Evolutionary conservation across 37 sponge, comb jelly and placozoan species (phyloP).

Genomic region (Beroe ovata): DNA sequence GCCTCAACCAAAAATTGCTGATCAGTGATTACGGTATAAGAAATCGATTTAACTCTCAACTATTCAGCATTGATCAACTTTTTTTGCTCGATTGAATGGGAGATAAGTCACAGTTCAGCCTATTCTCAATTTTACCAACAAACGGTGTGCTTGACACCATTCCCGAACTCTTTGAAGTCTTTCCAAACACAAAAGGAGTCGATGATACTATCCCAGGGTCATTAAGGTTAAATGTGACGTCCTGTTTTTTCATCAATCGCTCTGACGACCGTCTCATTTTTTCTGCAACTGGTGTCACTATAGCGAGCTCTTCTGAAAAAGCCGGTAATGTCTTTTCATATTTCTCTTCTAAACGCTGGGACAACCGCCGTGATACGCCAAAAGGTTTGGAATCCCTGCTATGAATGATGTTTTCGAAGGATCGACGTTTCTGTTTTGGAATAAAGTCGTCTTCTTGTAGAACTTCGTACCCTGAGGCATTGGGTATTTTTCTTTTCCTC

Average conservation of each 20-base stretch:
- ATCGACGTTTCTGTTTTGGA: neutral
- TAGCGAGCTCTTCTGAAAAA: neutral
- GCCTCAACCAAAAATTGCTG: too few species aligned
- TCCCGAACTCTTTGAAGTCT: neutral
- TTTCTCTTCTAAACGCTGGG: neutral
- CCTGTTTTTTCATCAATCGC: neutral
- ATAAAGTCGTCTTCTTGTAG: slow-evolving; percentile 1
- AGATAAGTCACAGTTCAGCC: slow-evolving; percentile 15
- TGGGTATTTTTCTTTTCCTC: slow-evolving; percentile 20
- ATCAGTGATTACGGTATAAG: too few species aligned
- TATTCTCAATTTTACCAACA: neutral
- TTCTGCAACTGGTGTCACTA: neutral
- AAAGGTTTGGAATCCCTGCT: neutral
- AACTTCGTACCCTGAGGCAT: neutral
- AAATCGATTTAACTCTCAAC: too few species aligned
- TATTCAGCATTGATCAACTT: too few species aligned
- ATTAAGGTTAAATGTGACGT: neutral
- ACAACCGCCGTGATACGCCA: neutral
- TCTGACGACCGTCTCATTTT: neutral
- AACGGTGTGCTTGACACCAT: slow-evolving; percentile 9
- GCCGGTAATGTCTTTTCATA: too few species aligned
- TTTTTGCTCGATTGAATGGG: too few species aligned
- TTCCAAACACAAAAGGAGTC: slow-evolving; percentile 2
- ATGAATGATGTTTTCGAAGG: neutral
- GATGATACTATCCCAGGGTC: neutral